Evolutionary conservation across 2,797 vertebrate species (phyloP).

Genomic region (Vespertilio murinus): DNA sequence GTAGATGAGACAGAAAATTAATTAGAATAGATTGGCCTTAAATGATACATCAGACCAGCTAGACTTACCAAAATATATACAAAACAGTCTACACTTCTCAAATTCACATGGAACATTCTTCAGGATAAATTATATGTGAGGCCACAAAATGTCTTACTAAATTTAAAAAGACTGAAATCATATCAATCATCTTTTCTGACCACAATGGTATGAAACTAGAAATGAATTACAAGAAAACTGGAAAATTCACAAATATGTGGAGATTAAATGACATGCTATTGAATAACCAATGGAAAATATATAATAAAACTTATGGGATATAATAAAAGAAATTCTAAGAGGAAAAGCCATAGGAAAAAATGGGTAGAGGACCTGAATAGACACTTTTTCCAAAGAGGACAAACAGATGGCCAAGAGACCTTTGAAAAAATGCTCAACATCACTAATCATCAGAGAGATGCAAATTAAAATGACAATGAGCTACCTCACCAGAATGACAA

Average conservation of each 20-base stretch:
- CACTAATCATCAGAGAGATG: too few relatives aligned
- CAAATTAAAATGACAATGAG: too few relatives aligned
- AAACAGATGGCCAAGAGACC: too few relatives aligned
- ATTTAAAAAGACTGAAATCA: not conserved
- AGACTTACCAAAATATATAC: not conserved
- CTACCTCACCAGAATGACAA: too few relatives aligned
- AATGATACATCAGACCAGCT: not conserved
- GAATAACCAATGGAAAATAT: not conserved
- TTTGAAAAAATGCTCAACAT: too few relatives aligned
- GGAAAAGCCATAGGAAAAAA: not conserved
- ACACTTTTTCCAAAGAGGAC: too few relatives aligned
- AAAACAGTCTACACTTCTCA: not conserved
- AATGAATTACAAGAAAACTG: not conserved
- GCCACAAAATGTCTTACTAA: not conserved
- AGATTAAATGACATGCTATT: not conserved
- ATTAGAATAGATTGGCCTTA: not conserved
- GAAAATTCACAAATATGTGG: not conserved
- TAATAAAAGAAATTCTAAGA: not conserved
- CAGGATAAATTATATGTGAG: not conserved
- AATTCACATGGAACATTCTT: too few relatives aligned
- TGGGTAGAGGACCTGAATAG: too few relatives aligned
- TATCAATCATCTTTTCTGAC: not conserved
- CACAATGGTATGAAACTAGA: not conserved
- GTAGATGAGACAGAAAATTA: not conserved
- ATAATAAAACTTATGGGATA: not conserved